phyloP scores from a whole-genome alignment of 2,888 invertebrate species.

The Hemaris fuciformis region DNA sequence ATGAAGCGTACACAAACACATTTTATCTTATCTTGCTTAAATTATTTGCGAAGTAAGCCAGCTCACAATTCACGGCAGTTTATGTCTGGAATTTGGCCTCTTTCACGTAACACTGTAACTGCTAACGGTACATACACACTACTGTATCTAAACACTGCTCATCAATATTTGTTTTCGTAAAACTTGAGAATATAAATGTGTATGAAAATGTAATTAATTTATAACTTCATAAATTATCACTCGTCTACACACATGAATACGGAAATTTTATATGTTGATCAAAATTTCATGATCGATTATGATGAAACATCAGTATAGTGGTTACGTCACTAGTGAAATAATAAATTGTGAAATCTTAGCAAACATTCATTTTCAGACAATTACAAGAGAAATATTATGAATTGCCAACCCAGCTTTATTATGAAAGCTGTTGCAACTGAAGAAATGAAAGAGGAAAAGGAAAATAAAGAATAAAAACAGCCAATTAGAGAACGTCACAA shows the following conservation, averaged over 20 bases:
- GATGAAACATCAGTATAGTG: no score
- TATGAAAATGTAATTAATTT: not conserved
- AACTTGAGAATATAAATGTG: not conserved
- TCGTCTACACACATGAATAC: no score
- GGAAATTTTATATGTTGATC: no score
- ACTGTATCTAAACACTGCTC: not conserved
- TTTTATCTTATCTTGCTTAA: not conserved
- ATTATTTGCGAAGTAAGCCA: slow-evolving; percentile 3
- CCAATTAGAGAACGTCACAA: not conserved
- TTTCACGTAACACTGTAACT: not conserved
- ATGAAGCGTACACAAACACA: not conserved
- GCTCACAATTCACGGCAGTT: not conserved
- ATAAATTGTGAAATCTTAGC: no score
- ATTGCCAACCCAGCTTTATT: no score
- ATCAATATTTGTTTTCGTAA: not conserved
- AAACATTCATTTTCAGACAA: no score
- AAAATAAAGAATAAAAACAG: not conserved
- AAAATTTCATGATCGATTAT: no score
- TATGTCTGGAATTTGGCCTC: slow-evolving; percentile 1
- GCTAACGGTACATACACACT: not conserved
- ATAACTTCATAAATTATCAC: not conserved
- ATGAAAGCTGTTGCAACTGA: no score
- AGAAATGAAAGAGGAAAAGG: no score
- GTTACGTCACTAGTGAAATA: no score
- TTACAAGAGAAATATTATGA: no score